A percentile compares a stretch with the other conserved stretches of the same genome.
phyloP scores from a whole-genome alignment of 2,113 vertebrate species.

The Mus pahari region DNA sequence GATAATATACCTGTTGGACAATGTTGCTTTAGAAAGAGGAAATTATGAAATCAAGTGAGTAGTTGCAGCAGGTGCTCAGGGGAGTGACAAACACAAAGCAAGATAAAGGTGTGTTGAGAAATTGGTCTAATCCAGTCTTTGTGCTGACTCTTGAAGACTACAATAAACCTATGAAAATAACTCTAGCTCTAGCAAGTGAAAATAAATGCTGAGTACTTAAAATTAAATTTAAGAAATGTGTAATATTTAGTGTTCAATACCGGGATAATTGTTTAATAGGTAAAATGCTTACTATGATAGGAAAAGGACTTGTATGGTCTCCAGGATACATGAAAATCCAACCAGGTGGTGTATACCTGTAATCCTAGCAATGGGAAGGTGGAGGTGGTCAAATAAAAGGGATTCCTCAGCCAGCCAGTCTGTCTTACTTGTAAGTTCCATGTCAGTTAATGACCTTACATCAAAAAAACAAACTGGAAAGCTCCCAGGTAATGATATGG shows the following conservation, averaged over 20 bases:
- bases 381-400: too few species aligned
- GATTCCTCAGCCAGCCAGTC: neutral
- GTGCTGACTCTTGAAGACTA: neutral
- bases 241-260: neutral
- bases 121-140: neutral
- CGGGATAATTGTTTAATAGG: neutral
- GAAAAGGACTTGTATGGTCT: neutral
- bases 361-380: neutral
- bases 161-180: neutral
- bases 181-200: neutral
- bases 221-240: neutral
- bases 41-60: neutral
- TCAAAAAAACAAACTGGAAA: neutral
- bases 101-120: neutral
- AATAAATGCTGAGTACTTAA: neutral
- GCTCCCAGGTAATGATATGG: fast-evolving
- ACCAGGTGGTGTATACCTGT: neutral
- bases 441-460: neutral
- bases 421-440: neutral
- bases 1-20: neutral
- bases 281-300: neutral
- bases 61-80: too few species aligned
- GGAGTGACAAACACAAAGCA: neutral
- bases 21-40: neutral
- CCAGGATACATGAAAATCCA: neutral